Percentiles rank a stretch among this genome's conserved stretches.
Evolutionary conservation across 2,797 vertebrate species (phyloP).

Genomic region (Macrochelys suwanniensis): DNA sequence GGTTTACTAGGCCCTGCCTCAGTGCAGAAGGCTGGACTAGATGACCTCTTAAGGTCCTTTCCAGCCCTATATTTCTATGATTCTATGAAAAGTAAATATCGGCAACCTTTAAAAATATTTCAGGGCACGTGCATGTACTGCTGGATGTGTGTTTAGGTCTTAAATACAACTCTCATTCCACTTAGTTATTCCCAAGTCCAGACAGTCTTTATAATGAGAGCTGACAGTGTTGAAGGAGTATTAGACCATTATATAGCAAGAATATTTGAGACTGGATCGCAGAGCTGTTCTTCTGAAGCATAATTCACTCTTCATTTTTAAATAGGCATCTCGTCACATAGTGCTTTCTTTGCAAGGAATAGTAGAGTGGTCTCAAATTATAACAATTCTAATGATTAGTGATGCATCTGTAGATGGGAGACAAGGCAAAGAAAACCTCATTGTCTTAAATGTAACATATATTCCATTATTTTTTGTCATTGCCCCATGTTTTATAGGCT

Average conservation of each 20-base stretch:
- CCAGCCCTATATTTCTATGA: background rate
- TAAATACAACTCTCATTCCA: background rate
- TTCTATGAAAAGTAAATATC: background rate
- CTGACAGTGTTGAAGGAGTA: background rate
- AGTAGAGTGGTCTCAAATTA: background rate
- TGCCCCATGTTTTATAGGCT: conserved; percentile 13
- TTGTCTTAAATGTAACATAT: conserved; percentile 63
- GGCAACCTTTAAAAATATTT: background rate
- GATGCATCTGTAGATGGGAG: conserved; percentile 43
- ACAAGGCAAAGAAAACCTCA: conserved; percentile 57
- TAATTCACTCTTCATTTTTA: conserved; percentile 22
- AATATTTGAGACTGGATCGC: background rate
- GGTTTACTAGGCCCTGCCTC: too few relatives aligned
- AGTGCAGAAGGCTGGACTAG: too few relatives aligned
- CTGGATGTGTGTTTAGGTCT: background rate
- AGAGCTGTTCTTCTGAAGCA: conserved; percentile 27
- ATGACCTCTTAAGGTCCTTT: too few relatives aligned
- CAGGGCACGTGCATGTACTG: background rate
- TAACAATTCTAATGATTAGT: conserved; percentile 45
- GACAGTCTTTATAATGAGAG: background rate
- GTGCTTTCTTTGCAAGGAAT: conserved; percentile 22
- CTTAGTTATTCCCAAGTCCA: background rate
- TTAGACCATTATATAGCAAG: background rate
- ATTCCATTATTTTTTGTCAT: conserved; percentile 39
- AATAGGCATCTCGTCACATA: background rate